A percentile compares a stretch with the other conserved stretches of the same genome.
These are phyloP conservation scores for Pristionchus mayeri DNA, from an alignment of 2,888 invertebrate species.

Conservation along the genomic window DNA sequence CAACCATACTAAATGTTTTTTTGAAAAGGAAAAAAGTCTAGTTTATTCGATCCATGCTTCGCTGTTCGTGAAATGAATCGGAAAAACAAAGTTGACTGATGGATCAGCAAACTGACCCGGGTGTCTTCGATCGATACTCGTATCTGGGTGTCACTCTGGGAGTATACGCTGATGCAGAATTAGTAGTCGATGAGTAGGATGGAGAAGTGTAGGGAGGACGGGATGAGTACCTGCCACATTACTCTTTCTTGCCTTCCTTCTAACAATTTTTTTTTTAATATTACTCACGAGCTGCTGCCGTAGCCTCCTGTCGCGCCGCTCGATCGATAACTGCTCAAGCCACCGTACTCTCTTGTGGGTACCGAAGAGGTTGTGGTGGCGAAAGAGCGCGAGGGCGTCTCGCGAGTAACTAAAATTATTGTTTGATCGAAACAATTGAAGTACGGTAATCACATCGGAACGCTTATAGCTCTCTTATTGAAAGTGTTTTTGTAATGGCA, in stretches of 20 bases:
- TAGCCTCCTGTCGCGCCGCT: not conserved
- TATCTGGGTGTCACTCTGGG: conserved; percentile 6
- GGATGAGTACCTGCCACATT: conserved; percentile 6
- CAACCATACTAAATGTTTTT: no score
- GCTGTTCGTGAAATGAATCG: no score
- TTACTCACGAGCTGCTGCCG: conserved; percentile 31
- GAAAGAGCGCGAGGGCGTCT: conserved; percentile 35
- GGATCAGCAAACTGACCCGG: conserved; percentile 14
- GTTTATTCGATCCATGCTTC: no score
- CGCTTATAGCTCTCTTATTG: no score
- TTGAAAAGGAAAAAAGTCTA: no score
- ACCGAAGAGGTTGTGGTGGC: not conserved
- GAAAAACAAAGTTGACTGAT: no score
- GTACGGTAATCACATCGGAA: no score
- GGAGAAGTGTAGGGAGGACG: conserved; percentile 48
- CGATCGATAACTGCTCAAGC: conserved; percentile 37
- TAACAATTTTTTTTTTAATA: not conserved
- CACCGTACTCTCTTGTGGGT: conserved; percentile 24
- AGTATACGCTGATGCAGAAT: conserved; percentile 33
- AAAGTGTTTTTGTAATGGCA: no score
- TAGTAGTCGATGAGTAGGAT: not conserved
- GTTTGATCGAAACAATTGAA: no score
- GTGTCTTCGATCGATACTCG: conserved; percentile 47
- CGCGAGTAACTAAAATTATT: conserved; percentile 38
- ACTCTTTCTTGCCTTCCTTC: not conserved